Conservation (phyloP, 1,140 invertebrate species). For the Acromyrmex echinatior region DNA sequence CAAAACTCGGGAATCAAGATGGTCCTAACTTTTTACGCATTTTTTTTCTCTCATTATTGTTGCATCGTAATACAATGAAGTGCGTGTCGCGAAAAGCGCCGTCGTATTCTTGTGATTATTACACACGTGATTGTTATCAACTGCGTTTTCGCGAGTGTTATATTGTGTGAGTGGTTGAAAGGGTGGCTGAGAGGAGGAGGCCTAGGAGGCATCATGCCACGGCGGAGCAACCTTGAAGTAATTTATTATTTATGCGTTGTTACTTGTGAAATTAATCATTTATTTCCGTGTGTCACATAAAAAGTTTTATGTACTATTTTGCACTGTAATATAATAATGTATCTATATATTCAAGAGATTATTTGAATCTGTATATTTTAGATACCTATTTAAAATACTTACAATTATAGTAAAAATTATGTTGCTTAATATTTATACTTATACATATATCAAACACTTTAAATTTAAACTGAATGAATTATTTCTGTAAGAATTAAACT, state of each 20-base stretch:
- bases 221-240: neutral
- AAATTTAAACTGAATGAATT: neutral
- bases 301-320: neutral
- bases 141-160: neutral
- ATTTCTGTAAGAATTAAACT: neutral
- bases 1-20: neutral
- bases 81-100: neutral
- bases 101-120: neutral
- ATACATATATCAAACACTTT: neutral
- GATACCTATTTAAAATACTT: neutral
- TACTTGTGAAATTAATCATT: neutral
- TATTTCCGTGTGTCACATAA: neutral
- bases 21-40: neutral
- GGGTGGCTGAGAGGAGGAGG: neutral
- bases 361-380: neutral
- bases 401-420: neutral
- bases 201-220: neutral
- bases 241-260: constrained; percentile 5
- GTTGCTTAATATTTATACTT: neutral
- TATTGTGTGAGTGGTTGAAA: neutral
- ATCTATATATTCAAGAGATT: neutral
- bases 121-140: constrained; percentile 6
- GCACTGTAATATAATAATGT: neutral
- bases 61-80: neutral
- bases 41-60: neutral